Conservation (phyloP, 2,888 invertebrate genomes). For the Dicranocentrus wangi region DNA sequence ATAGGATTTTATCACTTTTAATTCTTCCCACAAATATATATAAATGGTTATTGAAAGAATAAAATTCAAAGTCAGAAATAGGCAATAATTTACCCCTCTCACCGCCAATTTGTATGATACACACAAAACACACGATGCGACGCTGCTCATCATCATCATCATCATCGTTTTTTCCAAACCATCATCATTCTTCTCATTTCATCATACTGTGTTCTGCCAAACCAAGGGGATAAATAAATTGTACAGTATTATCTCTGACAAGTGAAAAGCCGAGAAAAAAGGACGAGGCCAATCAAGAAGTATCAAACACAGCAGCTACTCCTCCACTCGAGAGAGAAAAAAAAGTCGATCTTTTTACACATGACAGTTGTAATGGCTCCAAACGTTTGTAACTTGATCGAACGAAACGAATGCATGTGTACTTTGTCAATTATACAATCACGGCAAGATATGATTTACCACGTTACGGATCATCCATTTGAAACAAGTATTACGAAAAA, state of each 20-base stretch:
- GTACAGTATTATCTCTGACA: conserved; percentile 60
- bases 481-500: conserved; percentile 55
- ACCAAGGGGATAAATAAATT: conserved; percentile 55
- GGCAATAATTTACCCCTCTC: conserved; percentile 45
- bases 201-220: conserved; percentile 57
- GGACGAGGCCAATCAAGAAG: conserved; percentile 56
- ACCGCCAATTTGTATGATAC: conserved; percentile 42
- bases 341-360: conserved; percentile 15
- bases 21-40: conserved; percentile 41
- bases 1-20: conserved; percentile 52
- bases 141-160: conserved; percentile 25
- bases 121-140: conserved; percentile 11
- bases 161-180: conserved; percentile 29
- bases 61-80: conserved; percentile 14
- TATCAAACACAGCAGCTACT: conserved; percentile 23
- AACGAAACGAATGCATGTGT: conserved; percentile 25
- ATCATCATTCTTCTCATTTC: conserved; percentile 63
- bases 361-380: conserved; percentile 50
- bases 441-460: conserved; percentile 42
- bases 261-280: conserved; percentile 52
- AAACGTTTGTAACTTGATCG: conserved; percentile 9
- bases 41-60: conserved; percentile 13
- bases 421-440: conserved; percentile 52
- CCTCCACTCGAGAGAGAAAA: neutral
- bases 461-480: conserved; percentile 58